Evolutionary conservation across 2,113 vertebrate species (phyloP), one percentile per base, ranked within the genome.

Genomic region (Coryphaenoides rupestris): DNA sequence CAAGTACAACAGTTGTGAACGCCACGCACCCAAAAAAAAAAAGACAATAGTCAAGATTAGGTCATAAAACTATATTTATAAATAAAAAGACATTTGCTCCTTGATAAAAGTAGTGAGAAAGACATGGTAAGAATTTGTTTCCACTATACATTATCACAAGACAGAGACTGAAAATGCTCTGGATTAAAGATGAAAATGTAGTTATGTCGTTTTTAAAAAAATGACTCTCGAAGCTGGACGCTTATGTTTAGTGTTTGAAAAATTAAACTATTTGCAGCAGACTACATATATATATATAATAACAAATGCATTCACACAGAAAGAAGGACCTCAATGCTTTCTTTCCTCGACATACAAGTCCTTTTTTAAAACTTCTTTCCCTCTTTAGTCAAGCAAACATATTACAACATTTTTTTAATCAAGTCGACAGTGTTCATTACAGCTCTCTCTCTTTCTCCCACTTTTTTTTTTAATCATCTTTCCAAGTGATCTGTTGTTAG

Each of bases 11-110:
- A 26, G 1, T 66, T 1, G n/a, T n/a, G n/a, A 19, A 55, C 21
- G 59, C 24, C 46, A 65, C 17, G 21, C 12, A 46, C 68, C 61
- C 21, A 60, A 72, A 68, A 69, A 68, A 52, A 68, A 4, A 0
- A 62, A 63, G 77, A 74, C 79, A 33, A 22, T 49, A 63, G 33
- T 28, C 47, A 50, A 69, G 63, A 50, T 83, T 85, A 78, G 85
- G 90, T 91, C 88, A 93, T 94, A 94, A 93, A 95, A 93, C 92
- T 94, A 93, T 94, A 91, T 94, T 94, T 93, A 95, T 94, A 95
- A 95, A 95, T 94, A 92, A 94, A 94, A 94, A 90, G 81, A 82
- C 59, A 76, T 86, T 82, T 62, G 84, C 84, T 84, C 58, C 79
- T 86, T 80, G 74, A 82, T 80, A 86, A 84, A 87, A 85, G 85